Conservation (phyloP, 2,888 invertebrate species). For the Habroteleia sp. region DNA sequence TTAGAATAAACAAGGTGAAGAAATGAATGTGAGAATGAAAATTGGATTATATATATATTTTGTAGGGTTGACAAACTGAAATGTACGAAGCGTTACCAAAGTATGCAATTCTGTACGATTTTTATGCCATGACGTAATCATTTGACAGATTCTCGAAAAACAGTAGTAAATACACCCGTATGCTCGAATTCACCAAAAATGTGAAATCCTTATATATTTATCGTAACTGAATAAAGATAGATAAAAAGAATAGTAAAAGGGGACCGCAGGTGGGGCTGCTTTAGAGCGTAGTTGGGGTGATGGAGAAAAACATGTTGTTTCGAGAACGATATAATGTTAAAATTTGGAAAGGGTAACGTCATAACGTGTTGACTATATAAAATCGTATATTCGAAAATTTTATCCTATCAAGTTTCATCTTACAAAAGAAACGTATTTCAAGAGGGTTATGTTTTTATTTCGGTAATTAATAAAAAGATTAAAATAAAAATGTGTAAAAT, state of each 20-base stretch:
- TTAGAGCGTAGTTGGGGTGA: conserved; percentile 63
- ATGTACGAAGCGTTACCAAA: conserved; percentile 45
- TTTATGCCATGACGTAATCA: conserved; percentile 68
- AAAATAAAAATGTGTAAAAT: too few relatives aligned
- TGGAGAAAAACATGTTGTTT: conserved; percentile 74
- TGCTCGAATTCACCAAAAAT: conserved; percentile 71
- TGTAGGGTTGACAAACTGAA: conserved; percentile 67
- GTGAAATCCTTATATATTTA: conserved; percentile 69
- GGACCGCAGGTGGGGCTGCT: conserved; percentile 64
- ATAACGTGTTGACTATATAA: conserved; percentile 6
- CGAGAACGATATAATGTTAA: conserved; percentile 54
- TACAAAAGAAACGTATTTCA: too few relatives aligned
- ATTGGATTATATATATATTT: conserved; percentile 75
- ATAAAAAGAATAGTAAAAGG: conserved; percentile 65
- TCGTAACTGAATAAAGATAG: conserved; percentile 69
- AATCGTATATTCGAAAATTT: too few relatives aligned
- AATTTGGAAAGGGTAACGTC: conserved; percentile 60
- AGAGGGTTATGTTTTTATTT: too few relatives aligned
- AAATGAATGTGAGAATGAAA: conserved; percentile 66
- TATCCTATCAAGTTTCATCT: too few relatives aligned
- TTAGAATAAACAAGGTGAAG: conserved; percentile 25
- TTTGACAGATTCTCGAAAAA: conserved; percentile 77
- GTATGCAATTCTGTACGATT: conserved; percentile 60
- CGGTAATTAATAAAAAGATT: too few relatives aligned
- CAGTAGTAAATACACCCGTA: conserved; percentile 79